A percentile compares a stretch with the other conserved stretches of the same genome.
Evolutionary conservation across 2,797 vertebrate genomes (phyloP).

Genomic region (Graptemys geographica): DNA sequence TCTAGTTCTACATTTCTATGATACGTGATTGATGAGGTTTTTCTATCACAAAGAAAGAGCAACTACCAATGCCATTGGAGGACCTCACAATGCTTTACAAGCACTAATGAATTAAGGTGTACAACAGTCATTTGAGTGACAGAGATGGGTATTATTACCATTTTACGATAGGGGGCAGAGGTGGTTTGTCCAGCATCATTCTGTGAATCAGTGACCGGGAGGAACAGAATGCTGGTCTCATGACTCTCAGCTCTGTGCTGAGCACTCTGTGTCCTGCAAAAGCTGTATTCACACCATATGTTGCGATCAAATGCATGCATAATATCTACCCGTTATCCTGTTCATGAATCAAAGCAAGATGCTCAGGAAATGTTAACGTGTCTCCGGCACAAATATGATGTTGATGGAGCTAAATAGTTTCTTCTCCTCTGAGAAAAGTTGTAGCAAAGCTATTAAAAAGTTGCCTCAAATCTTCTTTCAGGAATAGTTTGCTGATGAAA

Average conservation of each 20-base stretch:
- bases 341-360: not conserved
- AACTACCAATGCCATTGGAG: not conserved
- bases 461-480: slow-evolving; percentile 38
- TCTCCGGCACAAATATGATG: not conserved
- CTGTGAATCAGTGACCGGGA: not conserved
- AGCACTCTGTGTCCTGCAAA: slow-evolving; percentile 33
- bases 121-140: slow-evolving; percentile 3
- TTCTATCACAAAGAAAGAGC: not conserved
- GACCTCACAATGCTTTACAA: not conserved
- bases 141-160: not conserved
- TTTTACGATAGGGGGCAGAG: slow-evolving; percentile 41
- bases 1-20: not conserved
- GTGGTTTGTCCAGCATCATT: not conserved
- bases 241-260: slow-evolving; percentile 22
- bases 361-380: not conserved
- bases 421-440: not conserved
- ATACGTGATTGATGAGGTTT: not conserved
- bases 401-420: not conserved
- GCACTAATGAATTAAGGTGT: slow-evolving; percentile 49
- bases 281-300: slow-evolving; percentile 9
- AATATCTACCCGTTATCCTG: slow-evolving; percentile 1
- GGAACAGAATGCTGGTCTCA: slow-evolving; percentile 8
- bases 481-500: slow-evolving; percentile 11
- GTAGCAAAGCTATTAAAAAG: slow-evolving; percentile 26
- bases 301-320: not conserved